phyloP scores from a whole-genome alignment of 2,113 vertebrate genomes.

The Hypanus sabinus region DNA sequence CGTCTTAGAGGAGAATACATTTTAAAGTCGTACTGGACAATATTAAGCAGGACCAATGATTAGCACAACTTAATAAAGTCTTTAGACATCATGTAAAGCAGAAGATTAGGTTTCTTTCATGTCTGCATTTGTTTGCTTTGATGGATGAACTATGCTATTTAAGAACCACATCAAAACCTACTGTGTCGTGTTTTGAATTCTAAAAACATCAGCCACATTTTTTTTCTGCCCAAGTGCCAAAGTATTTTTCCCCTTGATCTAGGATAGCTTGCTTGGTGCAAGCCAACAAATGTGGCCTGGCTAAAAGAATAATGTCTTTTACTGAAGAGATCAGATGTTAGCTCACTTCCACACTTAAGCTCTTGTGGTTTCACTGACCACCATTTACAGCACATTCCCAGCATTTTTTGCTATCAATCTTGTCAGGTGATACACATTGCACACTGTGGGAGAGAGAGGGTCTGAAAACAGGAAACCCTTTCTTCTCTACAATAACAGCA shows the following conservation, averaged over 20 bases:
- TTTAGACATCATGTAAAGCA: conserved; percentile 2
- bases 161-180: conserved; percentile 35
- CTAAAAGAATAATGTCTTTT: conserved; percentile 40
- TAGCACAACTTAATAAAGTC: neutral
- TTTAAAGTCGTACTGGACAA: neutral
- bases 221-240: conserved; percentile 9
- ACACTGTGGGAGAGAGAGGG: conserved; percentile 23
- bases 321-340: conserved; percentile 44
- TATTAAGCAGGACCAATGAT: neutral
- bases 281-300: conserved; percentile 43
- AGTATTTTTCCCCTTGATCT: conserved; percentile 44
- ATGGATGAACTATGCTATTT: conserved; percentile 24
- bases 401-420: conserved; percentile 33
- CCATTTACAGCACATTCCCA: neutral
- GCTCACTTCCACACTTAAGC: conserved; percentile 26
- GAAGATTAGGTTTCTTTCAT: conserved; percentile 25
- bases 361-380: conserved; percentile 18
- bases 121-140: conserved; percentile 30
- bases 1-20: neutral
- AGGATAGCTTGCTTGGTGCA: conserved; percentile 45
- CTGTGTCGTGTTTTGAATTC: conserved; percentile 36
- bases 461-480: conserved; percentile 14
- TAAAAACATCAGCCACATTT: conserved; percentile 44
- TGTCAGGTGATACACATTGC: neutral
- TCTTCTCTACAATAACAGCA: conserved; percentile 35